Percentiles rank a stretch among this genome's conserved stretches.
These are phyloP conservation scores for Bergia sp. DNA, from an alignment of 92 coral and sea anemone genomes.

Conservation along the genomic window DNA sequence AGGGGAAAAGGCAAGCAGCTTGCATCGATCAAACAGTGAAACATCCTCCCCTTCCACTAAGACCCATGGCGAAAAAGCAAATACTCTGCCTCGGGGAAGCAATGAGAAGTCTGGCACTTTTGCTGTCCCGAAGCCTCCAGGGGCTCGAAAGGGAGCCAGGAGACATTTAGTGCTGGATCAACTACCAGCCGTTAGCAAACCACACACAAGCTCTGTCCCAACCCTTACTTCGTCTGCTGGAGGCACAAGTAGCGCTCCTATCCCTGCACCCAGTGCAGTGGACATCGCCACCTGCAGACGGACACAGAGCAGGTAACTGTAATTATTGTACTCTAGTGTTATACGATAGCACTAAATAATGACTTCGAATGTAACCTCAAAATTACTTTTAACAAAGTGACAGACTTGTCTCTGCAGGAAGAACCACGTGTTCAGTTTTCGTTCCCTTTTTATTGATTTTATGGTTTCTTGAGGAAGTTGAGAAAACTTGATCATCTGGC, in stretches of 20 bases:
- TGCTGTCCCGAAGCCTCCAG: constrained; percentile 89
- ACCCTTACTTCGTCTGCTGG: constrained; percentile 59
- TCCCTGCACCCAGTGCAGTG: constrained; percentile 61
- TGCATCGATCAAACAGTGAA: constrained; percentile 36
- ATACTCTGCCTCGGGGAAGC: constrained; percentile 24
- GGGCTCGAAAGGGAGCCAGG: constrained; percentile 83
- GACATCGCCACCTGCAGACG: constrained; percentile 81
- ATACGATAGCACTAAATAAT: background rate
- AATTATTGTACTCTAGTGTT: background rate
- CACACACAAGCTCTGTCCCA: constrained; percentile 41
- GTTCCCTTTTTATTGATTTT: no score
- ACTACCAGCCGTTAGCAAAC: constrained; percentile 59
- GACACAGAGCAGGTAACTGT: constrained; percentile 88
- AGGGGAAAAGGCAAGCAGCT: constrained; percentile 5
- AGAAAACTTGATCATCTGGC: no score
- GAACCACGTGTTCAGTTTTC: no score
- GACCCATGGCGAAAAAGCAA: constrained; percentile 48
- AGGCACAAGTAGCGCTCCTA: constrained; percentile 43
- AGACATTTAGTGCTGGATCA: constrained; percentile 76
- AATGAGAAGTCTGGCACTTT: constrained; percentile 50
- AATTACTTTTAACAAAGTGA: no score
- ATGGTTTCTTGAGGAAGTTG: no score
- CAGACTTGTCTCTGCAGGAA: no score
- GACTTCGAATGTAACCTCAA: no score
- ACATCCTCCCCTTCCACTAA: constrained; percentile 5